phyloP scores from a whole-genome alignment of 2,113 vertebrate genomes.

The Pristiophorus japonicus region DNA sequence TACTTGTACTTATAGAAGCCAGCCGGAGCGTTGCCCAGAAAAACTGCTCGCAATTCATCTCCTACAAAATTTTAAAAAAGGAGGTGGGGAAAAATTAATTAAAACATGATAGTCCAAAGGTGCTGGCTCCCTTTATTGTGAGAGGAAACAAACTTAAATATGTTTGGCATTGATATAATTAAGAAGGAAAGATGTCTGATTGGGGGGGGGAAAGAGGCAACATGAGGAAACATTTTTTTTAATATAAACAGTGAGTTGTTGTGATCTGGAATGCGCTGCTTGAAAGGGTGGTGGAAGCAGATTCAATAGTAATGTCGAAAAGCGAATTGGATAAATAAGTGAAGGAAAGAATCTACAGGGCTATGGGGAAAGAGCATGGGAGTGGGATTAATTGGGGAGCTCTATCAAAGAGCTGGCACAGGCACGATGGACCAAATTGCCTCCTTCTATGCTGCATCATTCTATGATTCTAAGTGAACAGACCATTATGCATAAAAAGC shows the following conservation, averaged over 20 bases:
- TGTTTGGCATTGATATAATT: neutral
- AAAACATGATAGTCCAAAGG: neutral
- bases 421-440: neutral
- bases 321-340: neutral
- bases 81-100: neutral
- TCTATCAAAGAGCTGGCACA: neutral
- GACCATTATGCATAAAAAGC: neutral
- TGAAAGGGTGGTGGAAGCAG: neutral
- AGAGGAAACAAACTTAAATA: neutral
- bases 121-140: neutral
- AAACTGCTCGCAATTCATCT: conserved; percentile 64
- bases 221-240: neutral
- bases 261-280: neutral
- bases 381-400: neutral
- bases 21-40: conserved; percentile 83
- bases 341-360: neutral
- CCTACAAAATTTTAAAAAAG: conserved; percentile 53
- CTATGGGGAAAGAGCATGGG: neutral
- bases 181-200: neutral
- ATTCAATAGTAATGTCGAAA: neutral
- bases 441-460: too few relatives aligned
- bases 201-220: neutral
- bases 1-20: conserved; percentile 93
- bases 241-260: neutral
- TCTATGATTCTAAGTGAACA: too few relatives aligned